Percentiles rank a stretch among this genome's conserved stretches.
Evolutionary conservation across 2,797 vertebrate genomes (phyloP).

Genomic region (Arnoldichthys spilopterus): DNA sequence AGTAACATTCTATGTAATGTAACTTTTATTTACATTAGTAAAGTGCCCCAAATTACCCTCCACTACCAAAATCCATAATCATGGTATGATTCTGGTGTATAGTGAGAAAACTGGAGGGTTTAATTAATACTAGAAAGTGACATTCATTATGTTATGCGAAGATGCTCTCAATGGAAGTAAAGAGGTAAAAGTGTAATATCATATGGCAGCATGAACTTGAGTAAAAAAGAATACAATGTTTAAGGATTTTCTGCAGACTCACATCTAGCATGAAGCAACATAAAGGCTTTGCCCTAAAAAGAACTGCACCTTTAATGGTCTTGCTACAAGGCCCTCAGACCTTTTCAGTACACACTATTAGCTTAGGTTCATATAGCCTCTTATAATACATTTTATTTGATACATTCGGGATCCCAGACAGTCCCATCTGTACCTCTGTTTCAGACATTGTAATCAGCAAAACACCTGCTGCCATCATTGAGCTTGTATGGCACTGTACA

Average conservation of each 20-base stretch:
- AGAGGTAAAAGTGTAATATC: conserved; percentile 43
- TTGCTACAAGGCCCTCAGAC: not conserved
- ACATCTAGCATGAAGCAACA: not conserved
- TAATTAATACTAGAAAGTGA: conserved; percentile 40
- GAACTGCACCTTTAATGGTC: not conserved
- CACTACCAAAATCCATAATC: conserved; percentile 17
- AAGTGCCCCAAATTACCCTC: conserved; percentile 53
- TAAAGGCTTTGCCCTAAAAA: not conserved
- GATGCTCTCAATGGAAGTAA: conserved; percentile 21
- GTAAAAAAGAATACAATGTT: not conserved
- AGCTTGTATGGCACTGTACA: not conserved
- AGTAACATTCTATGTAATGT: conserved; percentile 15
- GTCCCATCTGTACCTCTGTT: not conserved
- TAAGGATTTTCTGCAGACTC: too few relatives aligned
- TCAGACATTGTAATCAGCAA: too few relatives aligned
- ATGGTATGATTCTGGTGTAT: conserved; percentile 27
- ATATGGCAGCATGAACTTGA: conserved; percentile 35
- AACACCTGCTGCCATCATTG: not conserved
- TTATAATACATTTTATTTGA: not conserved
- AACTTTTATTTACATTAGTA: conserved; percentile 42
- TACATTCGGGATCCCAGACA: too few relatives aligned
- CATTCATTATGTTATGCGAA: conserved; percentile 46
- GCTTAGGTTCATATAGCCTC: not conserved
- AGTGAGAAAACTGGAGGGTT: conserved; percentile 35
- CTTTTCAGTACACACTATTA: not conserved